Evolutionary conservation across 1,140 invertebrate genomes (phyloP), one percentile per base, ranked within the genome.

Genomic region (Thrips palmi): DNA sequence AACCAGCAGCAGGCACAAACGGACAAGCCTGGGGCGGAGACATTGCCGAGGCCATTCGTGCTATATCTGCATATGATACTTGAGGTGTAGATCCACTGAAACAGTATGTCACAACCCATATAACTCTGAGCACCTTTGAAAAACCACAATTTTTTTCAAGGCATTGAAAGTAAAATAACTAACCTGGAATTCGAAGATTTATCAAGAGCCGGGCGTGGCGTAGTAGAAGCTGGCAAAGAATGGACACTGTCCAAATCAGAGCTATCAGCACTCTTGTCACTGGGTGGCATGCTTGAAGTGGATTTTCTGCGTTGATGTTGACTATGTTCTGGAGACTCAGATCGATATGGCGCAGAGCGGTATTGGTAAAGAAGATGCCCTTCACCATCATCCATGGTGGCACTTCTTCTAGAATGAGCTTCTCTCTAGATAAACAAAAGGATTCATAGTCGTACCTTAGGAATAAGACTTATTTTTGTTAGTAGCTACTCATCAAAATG

Each of bases 1-100:
- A 20, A 20, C 2, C 2, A 2, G 33, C 28, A 18, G 7, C 29
- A 11, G n/a, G n/a, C 24, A 14, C 23, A 14, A 33, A 34, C 37
- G 23, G 25, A 24, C 8, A 33, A 10, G 4, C 15, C 24, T 11
- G 6, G n/a, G n/a, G 29, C 38, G 27, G 18, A 27, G 4, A 10
- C 17, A 1, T 21, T n/a, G 24, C 27, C 23, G 28, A 36, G 33
- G 4, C 39, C 3, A 45, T 41, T 35, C 40, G 33, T 14, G 75
- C 68, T 45, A 79, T 79, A 47, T 78, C 75, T 2, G 77, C 77
- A 51, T 80, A 80, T 23, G 75, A 78, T 20, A 71, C 71, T 41
- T 70, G 71, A n/a, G 68, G 64, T 7, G 65, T 62, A 12, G 59
- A 62, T 6, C 59, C 62, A 24, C 60, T n/a, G n/a, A n/a, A n/a